phyloP scores from a whole-genome alignment of 2,797 vertebrate genomes.

The Trachops cirrhosus region DNA sequence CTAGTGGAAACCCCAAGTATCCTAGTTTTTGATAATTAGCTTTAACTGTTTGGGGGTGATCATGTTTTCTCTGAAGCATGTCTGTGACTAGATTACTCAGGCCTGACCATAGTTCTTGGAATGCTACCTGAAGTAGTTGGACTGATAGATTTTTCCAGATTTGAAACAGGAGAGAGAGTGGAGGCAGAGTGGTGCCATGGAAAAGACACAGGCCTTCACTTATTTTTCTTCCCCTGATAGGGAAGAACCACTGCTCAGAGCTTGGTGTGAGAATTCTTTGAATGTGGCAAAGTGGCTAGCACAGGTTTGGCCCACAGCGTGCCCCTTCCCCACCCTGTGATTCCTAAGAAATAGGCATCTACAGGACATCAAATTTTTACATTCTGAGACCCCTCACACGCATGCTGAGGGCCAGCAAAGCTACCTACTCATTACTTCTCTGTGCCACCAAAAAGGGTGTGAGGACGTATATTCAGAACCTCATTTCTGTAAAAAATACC shows the following conservation, averaged over 20 bases:
- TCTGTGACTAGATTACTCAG: background rate
- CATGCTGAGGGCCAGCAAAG: background rate
- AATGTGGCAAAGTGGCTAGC: background rate
- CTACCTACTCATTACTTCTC: background rate
- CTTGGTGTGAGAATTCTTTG: background rate
- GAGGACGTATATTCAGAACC: background rate
- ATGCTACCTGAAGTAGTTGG: background rate
- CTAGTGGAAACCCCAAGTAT: background rate
- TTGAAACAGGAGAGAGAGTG: background rate
- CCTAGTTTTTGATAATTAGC: background rate
- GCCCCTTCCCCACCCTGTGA: too few species aligned
- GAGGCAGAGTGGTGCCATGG: background rate
- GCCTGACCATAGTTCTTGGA: background rate
- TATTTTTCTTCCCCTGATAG: background rate
- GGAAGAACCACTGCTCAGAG: background rate
- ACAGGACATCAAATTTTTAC: background rate
- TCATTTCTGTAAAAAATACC: background rate
- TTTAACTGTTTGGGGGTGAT: background rate
- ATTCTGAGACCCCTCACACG: background rate
- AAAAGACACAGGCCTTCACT: background rate
- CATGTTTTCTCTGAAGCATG: background rate
- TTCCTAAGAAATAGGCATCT: background rate
- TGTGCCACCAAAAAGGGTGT: background rate
- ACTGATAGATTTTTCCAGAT: background rate
- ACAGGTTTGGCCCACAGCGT: background rate